Percentiles rank a stretch among this genome's conserved stretches.
phyloP scores from a whole-genome alignment of 1,140 invertebrate species.

The Drosophila nikananu region DNA sequence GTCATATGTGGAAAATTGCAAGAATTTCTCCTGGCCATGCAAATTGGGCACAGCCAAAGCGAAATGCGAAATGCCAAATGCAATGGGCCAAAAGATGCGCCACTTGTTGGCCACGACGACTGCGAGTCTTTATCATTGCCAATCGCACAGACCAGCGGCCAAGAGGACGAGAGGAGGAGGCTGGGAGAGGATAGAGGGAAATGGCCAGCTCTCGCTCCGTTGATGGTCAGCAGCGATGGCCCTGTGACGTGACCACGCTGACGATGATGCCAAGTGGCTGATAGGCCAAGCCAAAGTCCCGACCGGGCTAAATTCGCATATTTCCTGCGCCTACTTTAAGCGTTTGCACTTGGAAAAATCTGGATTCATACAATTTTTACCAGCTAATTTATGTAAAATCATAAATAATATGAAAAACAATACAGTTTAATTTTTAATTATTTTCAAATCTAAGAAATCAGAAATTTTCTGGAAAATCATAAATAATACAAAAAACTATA shows the following conservation, averaged over 20 bases:
- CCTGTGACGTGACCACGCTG: slow-evolving; percentile 77
- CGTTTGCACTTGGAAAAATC: slow-evolving; percentile 6
- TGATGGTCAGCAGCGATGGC: slow-evolving; percentile 80
- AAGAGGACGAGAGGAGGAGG: background rate
- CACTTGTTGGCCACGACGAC: slow-evolving; percentile 78
- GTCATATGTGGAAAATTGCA: slow-evolving; percentile 74
- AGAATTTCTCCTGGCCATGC: slow-evolving; percentile 71
- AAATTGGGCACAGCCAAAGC: slow-evolving; percentile 58
- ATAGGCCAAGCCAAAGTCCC: slow-evolving; percentile 63
- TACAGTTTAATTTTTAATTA: too few relatives aligned
- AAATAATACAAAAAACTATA: too few relatives aligned
- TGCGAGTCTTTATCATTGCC: slow-evolving; percentile 76
- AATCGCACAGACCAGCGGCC: slow-evolving; percentile 42
- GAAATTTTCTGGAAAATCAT: too few relatives aligned
- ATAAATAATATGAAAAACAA: background rate
- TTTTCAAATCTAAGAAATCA: too few relatives aligned
- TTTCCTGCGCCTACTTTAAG: slow-evolving; percentile 74
- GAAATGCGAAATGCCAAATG: slow-evolving; percentile 22
- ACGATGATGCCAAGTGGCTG: slow-evolving; percentile 79
- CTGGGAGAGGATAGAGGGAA: slow-evolving; percentile 9
- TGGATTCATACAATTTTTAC: background rate
- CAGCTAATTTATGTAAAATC: background rate
- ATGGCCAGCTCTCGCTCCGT: slow-evolving; percentile 31
- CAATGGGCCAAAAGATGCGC: slow-evolving; percentile 57
- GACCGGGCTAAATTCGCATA: slow-evolving; percentile 62